A percentile compares a stretch with the other conserved stretches of the same genome.
These are phyloP conservation scores for Acronicta alni DNA, from an alignment of 2,888 invertebrate species.

Conservation along the genomic window DNA sequence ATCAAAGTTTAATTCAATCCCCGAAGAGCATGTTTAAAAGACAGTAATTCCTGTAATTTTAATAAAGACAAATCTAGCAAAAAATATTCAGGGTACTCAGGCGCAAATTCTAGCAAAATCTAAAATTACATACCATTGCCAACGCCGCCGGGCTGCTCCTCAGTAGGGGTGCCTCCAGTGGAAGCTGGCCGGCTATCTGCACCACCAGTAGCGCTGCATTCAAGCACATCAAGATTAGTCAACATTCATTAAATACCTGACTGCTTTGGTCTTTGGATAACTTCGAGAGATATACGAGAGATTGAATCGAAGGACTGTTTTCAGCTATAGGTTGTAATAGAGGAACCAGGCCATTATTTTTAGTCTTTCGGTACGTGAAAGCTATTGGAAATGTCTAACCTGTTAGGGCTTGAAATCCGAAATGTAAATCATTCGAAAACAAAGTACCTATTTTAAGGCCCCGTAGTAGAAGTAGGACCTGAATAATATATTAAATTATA, in stretches of 20 bases:
- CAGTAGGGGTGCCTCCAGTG: slow-evolving; percentile 93
- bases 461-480: neutral
- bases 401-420: too few relatives aligned
- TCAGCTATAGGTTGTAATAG: neutral
- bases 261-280: neutral
- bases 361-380: neutral
- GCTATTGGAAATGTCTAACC: neutral
- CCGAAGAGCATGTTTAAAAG: too few relatives aligned
- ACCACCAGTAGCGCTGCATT: slow-evolving; percentile 95
- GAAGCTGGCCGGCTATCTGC: slow-evolving; percentile 96
- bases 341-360: neutral
- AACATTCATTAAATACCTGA: neutral
- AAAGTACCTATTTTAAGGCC: too few relatives aligned
- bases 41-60: too few relatives aligned
- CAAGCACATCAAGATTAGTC: slow-evolving; percentile 38
- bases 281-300: neutral
- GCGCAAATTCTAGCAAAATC: neutral
- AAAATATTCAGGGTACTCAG: too few relatives aligned
- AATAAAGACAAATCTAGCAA: too few relatives aligned
- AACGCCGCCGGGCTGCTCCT: slow-evolving; percentile 94
- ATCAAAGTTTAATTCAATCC: too few relatives aligned
- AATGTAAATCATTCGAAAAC: neutral
- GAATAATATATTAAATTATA: neutral
- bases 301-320: neutral
- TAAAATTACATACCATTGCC: slow-evolving; percentile 83